phyloP scores from a whole-genome alignment of 2,888 invertebrate genomes.

The Drosophila lacicola region DNA sequence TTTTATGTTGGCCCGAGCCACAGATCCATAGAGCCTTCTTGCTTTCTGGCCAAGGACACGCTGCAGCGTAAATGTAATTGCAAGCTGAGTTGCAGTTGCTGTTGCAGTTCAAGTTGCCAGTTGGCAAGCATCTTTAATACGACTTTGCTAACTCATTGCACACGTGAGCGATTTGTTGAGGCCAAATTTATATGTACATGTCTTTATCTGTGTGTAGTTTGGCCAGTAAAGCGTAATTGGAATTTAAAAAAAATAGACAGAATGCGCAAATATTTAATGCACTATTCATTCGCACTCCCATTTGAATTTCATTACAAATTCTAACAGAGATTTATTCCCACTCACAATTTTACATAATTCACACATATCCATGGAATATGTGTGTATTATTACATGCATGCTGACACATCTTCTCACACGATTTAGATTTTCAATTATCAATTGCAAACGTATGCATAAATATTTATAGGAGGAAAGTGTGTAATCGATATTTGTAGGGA shows the following conservation, averaged over 20 bases:
- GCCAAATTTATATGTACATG: neutral
- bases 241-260: conserved; percentile 17
- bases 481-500: conserved; percentile 13
- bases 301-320: conserved; percentile 33
- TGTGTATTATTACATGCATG: neutral
- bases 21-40: conserved; percentile 7
- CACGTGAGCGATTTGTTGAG: conserved; percentile 44
- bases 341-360: neutral
- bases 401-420: neutral
- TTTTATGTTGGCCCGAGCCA: conserved; percentile 56
- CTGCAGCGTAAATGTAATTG: conserved; percentile 62
- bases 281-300: conserved; percentile 13
- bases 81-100: conserved; percentile 39
- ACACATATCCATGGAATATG: neutral
- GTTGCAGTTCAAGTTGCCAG: conserved; percentile 36
- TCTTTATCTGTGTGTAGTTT: neutral
- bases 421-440: conserved; percentile 34
- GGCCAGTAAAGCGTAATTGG: conserved; percentile 4
- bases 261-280: conserved; percentile 17
- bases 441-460: conserved; percentile 35
- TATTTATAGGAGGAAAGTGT: conserved; percentile 13
- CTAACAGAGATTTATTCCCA: conserved; percentile 6
- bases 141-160: conserved; percentile 21
- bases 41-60: conserved; percentile 41
- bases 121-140: conserved; percentile 28